Percentiles rank a stretch among this genome's conserved stretches.
Conservation (phyloP, 2,888 invertebrate genomes). For the Malthinus flaveolus region DNA sequence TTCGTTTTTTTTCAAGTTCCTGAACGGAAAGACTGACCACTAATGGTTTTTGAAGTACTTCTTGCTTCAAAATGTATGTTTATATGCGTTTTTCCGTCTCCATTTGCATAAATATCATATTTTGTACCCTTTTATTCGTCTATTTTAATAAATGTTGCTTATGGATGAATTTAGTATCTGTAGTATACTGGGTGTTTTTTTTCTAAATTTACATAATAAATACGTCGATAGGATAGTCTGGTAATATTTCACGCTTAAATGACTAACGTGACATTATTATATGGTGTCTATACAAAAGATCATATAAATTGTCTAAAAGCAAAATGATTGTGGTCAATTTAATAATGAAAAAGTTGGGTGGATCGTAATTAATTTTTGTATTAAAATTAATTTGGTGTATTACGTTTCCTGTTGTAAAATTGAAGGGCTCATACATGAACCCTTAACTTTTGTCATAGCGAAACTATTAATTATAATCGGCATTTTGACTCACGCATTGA, state of each 20-base stretch:
- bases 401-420: constrained; percentile 3
- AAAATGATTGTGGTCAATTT: constrained; percentile 3
- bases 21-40: constrained; percentile 27
- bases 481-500: constrained; percentile 6
- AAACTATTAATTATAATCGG: constrained; percentile 3
- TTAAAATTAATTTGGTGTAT: constrained; percentile 7
- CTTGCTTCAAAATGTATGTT: constrained; percentile 19
- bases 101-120: constrained; percentile 26
- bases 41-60: constrained; percentile 27
- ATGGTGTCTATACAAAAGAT: constrained; percentile 41
- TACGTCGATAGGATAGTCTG: constrained; percentile 53
- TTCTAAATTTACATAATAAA: constrained; percentile 20
- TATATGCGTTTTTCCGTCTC: constrained; percentile 10
- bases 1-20: constrained; percentile 17
- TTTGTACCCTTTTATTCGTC: constrained; percentile 6
- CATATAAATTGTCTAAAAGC: constrained; percentile 4
- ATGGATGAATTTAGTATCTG: no score
- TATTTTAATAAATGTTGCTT: background rate
- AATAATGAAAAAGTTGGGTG: constrained; percentile 2
- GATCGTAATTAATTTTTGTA: constrained; percentile 13
- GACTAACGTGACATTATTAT: constrained; percentile 53
- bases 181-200: background rate
- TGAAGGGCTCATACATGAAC: background rate
- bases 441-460: background rate
- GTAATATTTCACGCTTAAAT: constrained; percentile 53